phyloP scores from a whole-genome alignment of 2,888 invertebrate species.

The Oscheius sp. region DNA sequence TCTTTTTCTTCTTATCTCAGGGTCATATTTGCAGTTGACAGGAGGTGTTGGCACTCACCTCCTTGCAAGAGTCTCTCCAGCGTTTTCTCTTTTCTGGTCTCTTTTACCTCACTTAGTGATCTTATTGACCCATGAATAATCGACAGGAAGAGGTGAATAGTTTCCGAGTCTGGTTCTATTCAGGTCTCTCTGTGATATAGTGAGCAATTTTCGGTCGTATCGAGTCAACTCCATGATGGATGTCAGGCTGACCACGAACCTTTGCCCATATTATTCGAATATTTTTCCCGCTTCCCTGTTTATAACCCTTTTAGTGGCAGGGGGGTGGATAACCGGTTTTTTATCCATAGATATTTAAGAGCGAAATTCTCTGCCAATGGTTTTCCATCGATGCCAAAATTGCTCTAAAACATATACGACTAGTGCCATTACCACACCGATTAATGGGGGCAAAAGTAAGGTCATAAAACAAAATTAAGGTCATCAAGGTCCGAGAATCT shows the following conservation, averaged over 20 bases:
- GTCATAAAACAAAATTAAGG: no score
- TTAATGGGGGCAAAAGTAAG: no score
- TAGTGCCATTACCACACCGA: no score
- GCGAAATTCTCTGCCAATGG: no score
- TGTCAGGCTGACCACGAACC: neutral
- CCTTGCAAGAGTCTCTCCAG: neutral
- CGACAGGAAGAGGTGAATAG: neutral
- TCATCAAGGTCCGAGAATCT: no score
- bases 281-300: no score
- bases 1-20: constrained; percentile 7
- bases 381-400: no score
- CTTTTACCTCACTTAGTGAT: constrained; percentile 14
- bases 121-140: constrained; percentile 4
- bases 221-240: constrained; percentile 23
- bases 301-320: no score
- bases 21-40: neutral
- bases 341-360: no score
- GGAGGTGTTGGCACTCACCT: neutral
- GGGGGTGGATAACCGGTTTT: no score
- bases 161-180: constrained; percentile 1
- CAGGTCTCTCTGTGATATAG: constrained; percentile 2
- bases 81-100: constrained; percentile 12
- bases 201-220: constrained; percentile 23
- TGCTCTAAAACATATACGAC: no score
- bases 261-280: no score